Evolutionary conservation across 2,113 vertebrate species (phyloP).

Genomic region (Aegotheles bennettii): DNA sequence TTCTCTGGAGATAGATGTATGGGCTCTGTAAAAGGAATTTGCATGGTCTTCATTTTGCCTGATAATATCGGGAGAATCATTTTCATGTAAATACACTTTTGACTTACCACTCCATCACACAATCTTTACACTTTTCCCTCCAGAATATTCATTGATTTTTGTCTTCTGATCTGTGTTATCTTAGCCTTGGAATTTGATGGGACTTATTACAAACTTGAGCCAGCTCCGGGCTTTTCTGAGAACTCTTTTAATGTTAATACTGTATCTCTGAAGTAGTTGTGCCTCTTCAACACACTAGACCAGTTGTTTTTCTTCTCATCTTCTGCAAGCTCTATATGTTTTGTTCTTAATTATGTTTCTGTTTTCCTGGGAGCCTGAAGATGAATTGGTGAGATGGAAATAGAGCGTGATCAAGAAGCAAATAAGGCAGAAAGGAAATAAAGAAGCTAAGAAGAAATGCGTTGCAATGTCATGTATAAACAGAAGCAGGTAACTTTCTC

Average conservation of each 20-base stretch:
- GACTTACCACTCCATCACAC: not conserved
- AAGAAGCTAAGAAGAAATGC: not conserved
- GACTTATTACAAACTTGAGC: not conserved
- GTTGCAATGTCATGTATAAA: not conserved
- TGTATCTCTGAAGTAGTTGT: not conserved
- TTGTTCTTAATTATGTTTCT: not conserved
- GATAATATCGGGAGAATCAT: not conserved
- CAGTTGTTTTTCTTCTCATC: not conserved
- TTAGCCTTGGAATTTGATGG: not conserved
- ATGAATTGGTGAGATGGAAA: not conserved
- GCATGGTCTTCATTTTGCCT: not conserved
- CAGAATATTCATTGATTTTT: slow-evolving; percentile 31
- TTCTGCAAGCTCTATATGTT: not conserved
- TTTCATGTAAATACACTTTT: slow-evolving; percentile 33
- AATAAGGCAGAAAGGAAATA: not conserved
- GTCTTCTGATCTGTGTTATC: not conserved
- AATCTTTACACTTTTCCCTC: not conserved
- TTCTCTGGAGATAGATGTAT: not conserved
- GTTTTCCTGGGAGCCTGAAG: not conserved
- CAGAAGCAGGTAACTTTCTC: not conserved
- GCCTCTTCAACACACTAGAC: not conserved
- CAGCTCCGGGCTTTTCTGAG: not conserved
- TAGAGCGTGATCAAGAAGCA: not conserved
- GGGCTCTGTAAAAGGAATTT: not conserved
- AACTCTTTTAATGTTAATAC: not conserved